These are phyloP conservation scores for Andricus curvator DNA, from an alignment of 2,888 invertebrate genomes.

Conservation along the genomic window DNA sequence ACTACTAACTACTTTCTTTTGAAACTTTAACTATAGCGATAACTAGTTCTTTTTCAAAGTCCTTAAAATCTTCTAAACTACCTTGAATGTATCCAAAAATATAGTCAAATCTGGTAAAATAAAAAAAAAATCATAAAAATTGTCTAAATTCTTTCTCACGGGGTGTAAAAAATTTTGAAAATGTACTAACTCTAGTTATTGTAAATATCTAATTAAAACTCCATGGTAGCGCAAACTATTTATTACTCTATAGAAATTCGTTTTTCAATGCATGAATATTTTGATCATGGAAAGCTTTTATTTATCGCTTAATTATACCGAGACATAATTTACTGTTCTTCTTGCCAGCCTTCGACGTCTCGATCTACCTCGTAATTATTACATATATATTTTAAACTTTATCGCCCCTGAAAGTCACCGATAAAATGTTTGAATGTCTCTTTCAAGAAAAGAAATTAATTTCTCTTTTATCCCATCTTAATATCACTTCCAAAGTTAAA, in stretches of 20 bases:
- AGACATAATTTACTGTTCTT: slow-evolving; percentile 20
- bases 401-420: slow-evolving; percentile 34
- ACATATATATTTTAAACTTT: slow-evolving; percentile 39
- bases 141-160: too few relatives aligned
- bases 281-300: slow-evolving; percentile 24
- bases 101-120: too few relatives aligned
- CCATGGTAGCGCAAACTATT: background rate
- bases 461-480: background rate
- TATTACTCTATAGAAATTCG: slow-evolving; percentile 18
- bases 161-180: background rate
- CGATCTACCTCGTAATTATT: slow-evolving; percentile 37
- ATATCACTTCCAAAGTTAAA: too few relatives aligned
- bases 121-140: too few relatives aligned
- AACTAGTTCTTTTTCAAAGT: too few relatives aligned
- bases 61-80: too few relatives aligned
- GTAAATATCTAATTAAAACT: slow-evolving; percentile 11
- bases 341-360: slow-evolving; percentile 20
- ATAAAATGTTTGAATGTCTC: slow-evolving; percentile 15
- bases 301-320: slow-evolving; percentile 36
- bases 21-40: too few relatives aligned
- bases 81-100: too few relatives aligned
- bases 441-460: background rate
- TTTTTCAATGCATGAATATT: slow-evolving; percentile 32
- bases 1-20: too few relatives aligned
- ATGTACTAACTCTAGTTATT: slow-evolving; percentile 20